Evolutionary conservation across 2,888 invertebrate species (phyloP), one percentile per base, ranked within the genome.

Genomic region (Xylota sylvarum): DNA sequence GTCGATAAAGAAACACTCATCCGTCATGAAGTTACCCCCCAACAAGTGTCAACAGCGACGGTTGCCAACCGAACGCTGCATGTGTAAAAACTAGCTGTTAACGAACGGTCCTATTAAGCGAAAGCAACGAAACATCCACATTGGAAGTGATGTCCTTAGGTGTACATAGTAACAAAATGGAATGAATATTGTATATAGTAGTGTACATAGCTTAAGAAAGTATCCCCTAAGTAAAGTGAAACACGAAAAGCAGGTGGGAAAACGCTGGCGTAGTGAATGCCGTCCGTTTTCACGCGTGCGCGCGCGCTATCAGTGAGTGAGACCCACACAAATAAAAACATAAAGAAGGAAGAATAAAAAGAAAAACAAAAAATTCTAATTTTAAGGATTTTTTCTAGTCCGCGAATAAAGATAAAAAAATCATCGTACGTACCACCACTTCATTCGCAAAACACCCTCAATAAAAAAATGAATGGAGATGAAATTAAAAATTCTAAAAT

Each of bases 1-100:
- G 78, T 88, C 12, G 90, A 90, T 74, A 89, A 89, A 46, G 88
- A 89, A 27, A 88, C 88, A 48, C 88, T 90, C 67, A 89, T 90
- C 87, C 89, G 88, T 37, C 89, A 88, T n/a, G 90, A 90, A 82
- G 56, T 89, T 23, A 74, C 88, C 79, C 89, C 89, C 62, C 89
- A 88, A 27, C 88, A 89, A 76, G 88, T 88, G 27, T 85, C 88
- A 1, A 88, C 88, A 55, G 88, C 83, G 62, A 50, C 72, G 58
- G 56, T 74, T 35, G 69, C 72, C 50, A 88, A 88, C 56, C 89
- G 89, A 72, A 89, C 90, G 76, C 84, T 90, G 70, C 90, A 90
- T 70, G 90, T 90, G 88, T 90, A 90, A 90, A 82, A 78, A 65
- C 9, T 46, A 40, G 19, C 77, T 67, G 35, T 60, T 2, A 86